Conservation (phyloP, 2,888 invertebrate species). For the Tetheella fluctuosa region DNA sequence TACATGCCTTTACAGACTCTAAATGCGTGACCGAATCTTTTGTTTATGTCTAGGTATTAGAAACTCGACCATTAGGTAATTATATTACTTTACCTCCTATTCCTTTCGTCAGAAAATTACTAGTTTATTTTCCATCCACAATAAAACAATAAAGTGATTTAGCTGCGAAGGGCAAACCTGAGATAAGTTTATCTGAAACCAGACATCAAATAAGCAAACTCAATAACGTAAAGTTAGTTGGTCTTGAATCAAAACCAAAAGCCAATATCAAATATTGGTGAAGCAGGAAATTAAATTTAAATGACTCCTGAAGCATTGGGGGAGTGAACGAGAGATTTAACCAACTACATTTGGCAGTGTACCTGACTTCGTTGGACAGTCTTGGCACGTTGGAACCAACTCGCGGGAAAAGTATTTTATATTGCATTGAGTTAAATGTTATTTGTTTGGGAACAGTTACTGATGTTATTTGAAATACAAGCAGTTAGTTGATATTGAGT, state of each 20-base stretch:
- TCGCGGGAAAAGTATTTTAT: not conserved
- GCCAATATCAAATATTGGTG: constrained; percentile 41
- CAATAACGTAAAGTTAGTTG: constrained; percentile 11
- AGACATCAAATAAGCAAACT: constrained; percentile 9
- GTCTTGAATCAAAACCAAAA: constrained; percentile 27
- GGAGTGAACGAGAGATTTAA: constrained; percentile 5
- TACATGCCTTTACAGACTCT: not conserved
- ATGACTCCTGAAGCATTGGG: constrained; percentile 18
- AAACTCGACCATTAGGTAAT: constrained; percentile 8
- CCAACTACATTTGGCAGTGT: constrained; percentile 5
- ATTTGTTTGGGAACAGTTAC: not conserved
- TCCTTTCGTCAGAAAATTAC: not conserved
- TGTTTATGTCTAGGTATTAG: constrained; percentile 3
- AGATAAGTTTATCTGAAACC: constrained; percentile 6
- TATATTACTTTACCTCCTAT: constrained; percentile 1
- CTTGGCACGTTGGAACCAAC: constrained; percentile 6
- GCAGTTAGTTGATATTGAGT: too few species aligned
- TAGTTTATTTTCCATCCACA: not conserved
- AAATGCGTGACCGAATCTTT: constrained; percentile 1
- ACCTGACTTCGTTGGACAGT: constrained; percentile 3
- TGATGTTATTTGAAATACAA: too few species aligned
- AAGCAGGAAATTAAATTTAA: constrained; percentile 43
- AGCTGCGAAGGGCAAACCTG: constrained; percentile 4
- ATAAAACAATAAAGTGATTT: constrained; percentile 5
- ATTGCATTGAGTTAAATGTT: constrained; percentile 8